phyloP scores from a whole-genome alignment of 2,797 vertebrate genomes.

The Intellagama lesueurii region DNA sequence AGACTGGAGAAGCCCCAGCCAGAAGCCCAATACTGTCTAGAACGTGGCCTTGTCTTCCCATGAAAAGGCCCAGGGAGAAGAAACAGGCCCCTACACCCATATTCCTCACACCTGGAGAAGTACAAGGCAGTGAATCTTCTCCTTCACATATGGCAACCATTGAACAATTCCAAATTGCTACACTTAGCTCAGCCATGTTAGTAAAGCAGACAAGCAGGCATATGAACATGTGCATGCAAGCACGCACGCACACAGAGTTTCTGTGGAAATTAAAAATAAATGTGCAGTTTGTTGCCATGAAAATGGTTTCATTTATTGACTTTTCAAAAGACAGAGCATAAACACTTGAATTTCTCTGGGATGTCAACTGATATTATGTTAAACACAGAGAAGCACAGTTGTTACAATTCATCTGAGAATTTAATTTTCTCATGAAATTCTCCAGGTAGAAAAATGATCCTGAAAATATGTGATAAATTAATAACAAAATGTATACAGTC shows the following conservation, averaged over 20 bases:
- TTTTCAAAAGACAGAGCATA: conserved; percentile 3
- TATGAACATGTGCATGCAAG: neutral
- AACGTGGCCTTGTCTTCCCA: too few relatives aligned
- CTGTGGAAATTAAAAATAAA: neutral
- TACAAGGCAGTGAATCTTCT: too few relatives aligned
- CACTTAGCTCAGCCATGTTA: neutral
- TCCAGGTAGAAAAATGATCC: conserved; percentile 53
- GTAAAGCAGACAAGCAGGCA: neutral
- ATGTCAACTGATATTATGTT: neutral
- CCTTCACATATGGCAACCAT: too few relatives aligned
- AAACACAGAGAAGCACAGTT: conserved; percentile 44
- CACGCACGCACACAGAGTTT: neutral
- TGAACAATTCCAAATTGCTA: neutral
- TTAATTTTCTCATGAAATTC: conserved; percentile 8
- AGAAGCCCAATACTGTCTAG: too few relatives aligned
- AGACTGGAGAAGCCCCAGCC: neutral
- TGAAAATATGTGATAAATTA: conserved; percentile 42
- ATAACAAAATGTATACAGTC: conserved; percentile 50
- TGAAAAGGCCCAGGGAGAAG: too few relatives aligned
- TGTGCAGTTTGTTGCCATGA: conserved; percentile 26
- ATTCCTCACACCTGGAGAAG: too few relatives aligned
- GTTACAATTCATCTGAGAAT: conserved; percentile 5
- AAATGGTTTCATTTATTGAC: conserved; percentile 27
- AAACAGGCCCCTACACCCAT: too few relatives aligned
- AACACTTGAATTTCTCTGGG: conserved; percentile 17